phyloP scores from a whole-genome alignment of 1,140 invertebrate genomes.

The Drosophila tropicalis region DNA sequence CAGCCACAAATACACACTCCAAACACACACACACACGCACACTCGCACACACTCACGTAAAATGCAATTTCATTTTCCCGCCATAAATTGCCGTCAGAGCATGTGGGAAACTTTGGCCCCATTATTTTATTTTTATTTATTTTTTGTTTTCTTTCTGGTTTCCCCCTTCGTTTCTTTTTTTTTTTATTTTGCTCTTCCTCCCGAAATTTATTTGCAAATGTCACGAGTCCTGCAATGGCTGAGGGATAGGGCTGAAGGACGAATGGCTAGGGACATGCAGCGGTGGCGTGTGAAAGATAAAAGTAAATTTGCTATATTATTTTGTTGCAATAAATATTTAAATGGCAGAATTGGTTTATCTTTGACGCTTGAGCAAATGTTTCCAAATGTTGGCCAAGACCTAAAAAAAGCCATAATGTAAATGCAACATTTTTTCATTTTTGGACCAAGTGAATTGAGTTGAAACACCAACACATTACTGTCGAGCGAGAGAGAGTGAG shows the following conservation, averaged over 20 bases:
- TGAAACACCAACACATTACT: constrained; percentile 21
- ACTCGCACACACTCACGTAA: constrained; percentile 14
- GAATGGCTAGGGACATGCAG: background rate
- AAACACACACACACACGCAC: constrained; percentile 6
- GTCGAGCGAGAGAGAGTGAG: constrained; percentile 17
- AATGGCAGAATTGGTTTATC: constrained; percentile 26
- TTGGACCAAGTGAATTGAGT: constrained; percentile 68
- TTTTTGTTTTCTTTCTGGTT: constrained; percentile 32
- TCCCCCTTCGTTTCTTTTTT: constrained; percentile 21
- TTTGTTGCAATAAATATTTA: constrained; percentile 58
- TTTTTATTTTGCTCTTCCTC: constrained; percentile 11
- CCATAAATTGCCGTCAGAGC: constrained; percentile 64
- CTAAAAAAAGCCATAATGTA: constrained; percentile 46
- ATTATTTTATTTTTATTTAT: constrained; percentile 38
- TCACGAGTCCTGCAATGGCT: constrained; percentile 49
- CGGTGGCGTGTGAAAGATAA: constrained; percentile 53
- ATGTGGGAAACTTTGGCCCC: constrained; percentile 55
- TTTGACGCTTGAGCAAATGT: constrained; percentile 45
- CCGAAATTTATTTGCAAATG: constrained; percentile 72
- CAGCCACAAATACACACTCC: constrained; percentile 33
- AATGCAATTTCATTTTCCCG: constrained; percentile 74
- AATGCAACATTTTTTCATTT: constrained; percentile 61
- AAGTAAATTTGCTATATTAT: constrained; percentile 58
- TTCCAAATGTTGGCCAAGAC: constrained; percentile 6
- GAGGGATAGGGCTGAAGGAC: background rate